These are phyloP conservation scores for Gasteruption jaculator DNA, from an alignment of 2,888 invertebrate species.

Conservation along the genomic window DNA sequence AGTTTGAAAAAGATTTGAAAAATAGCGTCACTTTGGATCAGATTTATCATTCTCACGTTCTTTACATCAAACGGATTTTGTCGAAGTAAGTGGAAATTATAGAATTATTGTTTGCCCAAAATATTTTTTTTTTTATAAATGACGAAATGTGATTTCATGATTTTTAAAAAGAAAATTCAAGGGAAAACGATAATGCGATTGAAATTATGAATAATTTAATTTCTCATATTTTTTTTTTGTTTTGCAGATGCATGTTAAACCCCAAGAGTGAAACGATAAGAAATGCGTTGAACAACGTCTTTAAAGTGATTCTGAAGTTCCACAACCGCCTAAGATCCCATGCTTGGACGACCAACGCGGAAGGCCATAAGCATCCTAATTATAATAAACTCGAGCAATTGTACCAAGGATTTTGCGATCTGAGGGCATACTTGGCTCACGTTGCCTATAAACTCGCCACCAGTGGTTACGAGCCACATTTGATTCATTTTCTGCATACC, in stretches of 20 bases:
- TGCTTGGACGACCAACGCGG: slow-evolving; percentile 57
- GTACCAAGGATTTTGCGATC: slow-evolving; percentile 60
- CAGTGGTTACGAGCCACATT: slow-evolving; percentile 65
- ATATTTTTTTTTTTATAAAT: not conserved
- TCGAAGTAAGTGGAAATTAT: slow-evolving; percentile 56
- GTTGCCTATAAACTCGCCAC: slow-evolving; percentile 61
- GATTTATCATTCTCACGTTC: slow-evolving; percentile 67
- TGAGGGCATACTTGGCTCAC: slow-evolving; percentile 61
- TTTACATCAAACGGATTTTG: slow-evolving; percentile 70
- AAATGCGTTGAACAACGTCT: slow-evolving; percentile 67
- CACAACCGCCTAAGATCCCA: slow-evolving; percentile 60
- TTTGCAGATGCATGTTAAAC: slow-evolving; percentile 69
- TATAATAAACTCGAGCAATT: slow-evolving; percentile 58
- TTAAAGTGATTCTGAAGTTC: slow-evolving; percentile 68
- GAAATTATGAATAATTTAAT: not conserved
- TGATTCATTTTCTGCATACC: slow-evolving; percentile 63
- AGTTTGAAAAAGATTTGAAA: slow-evolving; percentile 66
- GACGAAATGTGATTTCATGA: not conserved
- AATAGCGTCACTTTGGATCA: slow-evolving; percentile 67
- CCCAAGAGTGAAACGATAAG: slow-evolving; percentile 66
- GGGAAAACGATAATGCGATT: not conserved
- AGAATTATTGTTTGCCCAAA: not conserved
- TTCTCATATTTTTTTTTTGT: too few relatives aligned
- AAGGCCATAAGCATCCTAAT: slow-evolving; percentile 58
- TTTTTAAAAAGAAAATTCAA: slow-evolving; percentile 1